phyloP scores from a whole-genome alignment of 1,140 invertebrate species.

The Spodoptera frugiperda region DNA sequence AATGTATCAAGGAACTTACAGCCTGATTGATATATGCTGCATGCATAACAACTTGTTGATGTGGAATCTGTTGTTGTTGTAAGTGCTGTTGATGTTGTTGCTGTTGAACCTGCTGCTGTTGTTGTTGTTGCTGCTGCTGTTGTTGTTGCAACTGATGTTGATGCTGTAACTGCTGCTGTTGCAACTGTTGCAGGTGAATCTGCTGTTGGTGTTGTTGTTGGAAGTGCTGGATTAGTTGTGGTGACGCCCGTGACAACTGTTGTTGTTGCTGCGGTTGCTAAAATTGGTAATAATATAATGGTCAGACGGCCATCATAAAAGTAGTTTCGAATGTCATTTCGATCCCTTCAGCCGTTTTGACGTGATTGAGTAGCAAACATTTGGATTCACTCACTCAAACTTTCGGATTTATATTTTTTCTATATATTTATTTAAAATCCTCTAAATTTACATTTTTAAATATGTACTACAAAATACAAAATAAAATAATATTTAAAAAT shows the following conservation, averaged over 20 bases:
- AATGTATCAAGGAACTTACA: too few species aligned
- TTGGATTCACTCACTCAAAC: too few species aligned
- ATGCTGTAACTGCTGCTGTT: slow-evolving; percentile 69
- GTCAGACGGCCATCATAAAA: too few species aligned
- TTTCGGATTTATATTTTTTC: too few species aligned
- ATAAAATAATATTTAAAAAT: too few species aligned
- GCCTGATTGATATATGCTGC: slow-evolving; percentile 79
- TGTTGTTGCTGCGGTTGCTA: slow-evolving; percentile 68
- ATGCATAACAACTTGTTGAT: slow-evolving; percentile 81
- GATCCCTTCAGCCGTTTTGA: too few species aligned
- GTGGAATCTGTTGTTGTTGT: slow-evolving; percentile 73
- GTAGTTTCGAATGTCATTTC: too few species aligned
- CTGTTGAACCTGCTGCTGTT: slow-evolving; percentile 59
- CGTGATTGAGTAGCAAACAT: too few species aligned
- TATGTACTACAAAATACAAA: too few species aligned
- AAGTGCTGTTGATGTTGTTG: slow-evolving; percentile 66
- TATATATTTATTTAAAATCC: too few species aligned
- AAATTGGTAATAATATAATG: slow-evolving; percentile 34
- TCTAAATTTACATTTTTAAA: too few species aligned
- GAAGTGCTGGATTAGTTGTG: slow-evolving; percentile 79
- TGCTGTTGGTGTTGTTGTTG: slow-evolving; percentile 78
- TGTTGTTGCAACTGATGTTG: slow-evolving; percentile 71
- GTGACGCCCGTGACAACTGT: slow-evolving; percentile 73
- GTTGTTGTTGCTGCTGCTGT: slow-evolving; percentile 64
- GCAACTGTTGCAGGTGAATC: slow-evolving; percentile 63